Base-by-base conservation (phyloP, 1,140 invertebrate species). In the Planococcus citri region DNA sequence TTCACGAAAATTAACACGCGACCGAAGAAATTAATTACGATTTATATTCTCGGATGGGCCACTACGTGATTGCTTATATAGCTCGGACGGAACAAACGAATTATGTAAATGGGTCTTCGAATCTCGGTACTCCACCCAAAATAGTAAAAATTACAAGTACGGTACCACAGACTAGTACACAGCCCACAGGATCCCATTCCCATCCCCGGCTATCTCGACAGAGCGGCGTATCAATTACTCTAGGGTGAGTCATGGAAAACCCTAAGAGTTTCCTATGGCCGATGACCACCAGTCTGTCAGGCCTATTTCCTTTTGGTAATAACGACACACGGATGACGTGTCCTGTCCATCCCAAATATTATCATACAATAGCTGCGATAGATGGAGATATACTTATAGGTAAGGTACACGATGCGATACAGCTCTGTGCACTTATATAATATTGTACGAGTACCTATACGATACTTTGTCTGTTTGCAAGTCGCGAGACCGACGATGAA, bases 101-200 rank as follows among this genome's bases (percentile, higher is more conserved):
- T 64, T 64, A 64, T 64, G 60, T 64, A 64, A 64, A 64, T 64
- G 25, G 60, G 24, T 64, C 4, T n/a, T n/a, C 21, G n/a, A 8
- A 20, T n/a, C 21, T n/a, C 33, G 33, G 41, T 51, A 64, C 60
- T 64, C 60, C 60, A 64, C 60, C 60, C 60, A 64, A 64, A 64
- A 22, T 6, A 58, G 17, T 20, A 6, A 58, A n/a, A n/a, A n/a
- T n/a, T n/a, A n/a, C n/a, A n/a, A n/a, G n/a, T n/a, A n/a, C n/a
- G n/a, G n/a, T n/a, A n/a, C n/a, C n/a, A n/a, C n/a, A n/a, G n/a
- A n/a, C n/a, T n/a, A n/a, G n/a, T n/a, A n/a, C n/a, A n/a, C n/a
- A n/a, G n/a, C n/a, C n/a, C n/a, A n/a, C n/a, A n/a, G n/a, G n/a
- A n/a, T n/a, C n/a, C n/a, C n/a, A n/a, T n/a, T 51, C 41, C 17